Percentiles rank a stretch among this genome's conserved stretches.
phyloP scores from a whole-genome alignment of 2,113 vertebrate species.

The Holacanthus passer region DNA sequence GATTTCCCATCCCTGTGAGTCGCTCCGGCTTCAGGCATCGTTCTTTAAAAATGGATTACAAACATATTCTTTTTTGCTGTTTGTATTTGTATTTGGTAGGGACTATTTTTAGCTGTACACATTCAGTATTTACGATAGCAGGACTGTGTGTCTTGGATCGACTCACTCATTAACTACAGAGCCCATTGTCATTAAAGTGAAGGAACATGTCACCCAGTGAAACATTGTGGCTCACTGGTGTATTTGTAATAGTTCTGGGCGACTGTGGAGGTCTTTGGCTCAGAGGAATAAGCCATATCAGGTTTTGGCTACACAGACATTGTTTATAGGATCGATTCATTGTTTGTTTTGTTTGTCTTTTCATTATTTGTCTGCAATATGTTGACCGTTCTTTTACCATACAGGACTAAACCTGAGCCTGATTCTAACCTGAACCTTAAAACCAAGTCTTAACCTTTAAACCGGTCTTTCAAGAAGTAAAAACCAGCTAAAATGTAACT shows the following conservation, averaged over 20 bases:
- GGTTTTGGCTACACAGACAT: neutral
- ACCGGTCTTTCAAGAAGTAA: no score
- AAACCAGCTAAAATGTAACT: no score
- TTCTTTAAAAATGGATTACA: neutral
- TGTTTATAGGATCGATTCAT: neutral
- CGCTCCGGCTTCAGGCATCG: neutral
- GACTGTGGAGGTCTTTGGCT: neutral
- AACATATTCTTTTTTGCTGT: no score
- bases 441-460: neutral
- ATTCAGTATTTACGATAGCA: neutral
- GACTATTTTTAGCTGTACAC: neutral
- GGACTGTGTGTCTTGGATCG: neutral
- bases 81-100: neutral
- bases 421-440: neutral
- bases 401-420: neutral
- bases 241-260: neutral
- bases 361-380: no score
- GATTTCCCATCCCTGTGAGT: neutral
- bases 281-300: neutral
- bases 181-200: neutral
- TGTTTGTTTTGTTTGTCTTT: neutral
- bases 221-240: neutral
- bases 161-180: neutral
- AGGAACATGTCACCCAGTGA: neutral
- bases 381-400: neutral